Evolutionary conservation across 2,888 invertebrate species (phyloP).

Genomic region (Euphydryas editha): DNA sequence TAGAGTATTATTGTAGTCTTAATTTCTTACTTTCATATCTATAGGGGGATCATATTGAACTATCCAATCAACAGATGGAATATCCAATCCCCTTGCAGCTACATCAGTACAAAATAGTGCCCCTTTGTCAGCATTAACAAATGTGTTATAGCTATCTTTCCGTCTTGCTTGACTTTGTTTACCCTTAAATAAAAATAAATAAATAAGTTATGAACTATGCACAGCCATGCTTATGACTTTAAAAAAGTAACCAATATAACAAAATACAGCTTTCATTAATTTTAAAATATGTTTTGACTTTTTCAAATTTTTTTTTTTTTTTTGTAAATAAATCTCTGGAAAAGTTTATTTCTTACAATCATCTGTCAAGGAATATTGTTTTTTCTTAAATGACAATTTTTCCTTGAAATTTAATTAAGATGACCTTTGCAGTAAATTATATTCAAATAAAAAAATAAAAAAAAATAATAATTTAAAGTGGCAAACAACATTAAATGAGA

Average conservation of each 20-base stretch:
- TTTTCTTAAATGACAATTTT: too few species aligned
- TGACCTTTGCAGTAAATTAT: too few species aligned
- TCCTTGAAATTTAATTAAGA: too few species aligned
- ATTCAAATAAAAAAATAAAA: too few species aligned
- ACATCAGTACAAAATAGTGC: constrained; percentile 98
- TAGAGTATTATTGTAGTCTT: background rate
- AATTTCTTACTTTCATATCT: constrained; percentile 91
- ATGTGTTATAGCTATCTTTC: constrained; percentile 96
- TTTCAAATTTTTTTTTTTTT: too few species aligned
- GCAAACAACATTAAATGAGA: too few species aligned
- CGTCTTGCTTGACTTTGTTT: constrained; percentile 98
- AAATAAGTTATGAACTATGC: background rate
- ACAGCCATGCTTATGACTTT: background rate
- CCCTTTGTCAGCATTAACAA: constrained; percentile 95
- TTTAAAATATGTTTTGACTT: too few species aligned
- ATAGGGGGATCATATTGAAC: constrained; percentile 99
- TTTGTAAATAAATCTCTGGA: too few species aligned
- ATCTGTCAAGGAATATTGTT: too few species aligned
- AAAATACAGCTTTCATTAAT: too few species aligned
- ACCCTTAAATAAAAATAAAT: constrained; percentile 86
- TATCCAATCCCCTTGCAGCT: constrained; percentile 97
- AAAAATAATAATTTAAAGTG: too few species aligned
- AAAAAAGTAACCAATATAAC: background rate
- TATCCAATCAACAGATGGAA: constrained; percentile 99
- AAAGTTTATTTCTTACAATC: too few species aligned